Percentiles rank a stretch among this genome's conserved stretches.
Conservation (phyloP, 2,113 vertebrate species). For the Ciconia boyciana region DNA sequence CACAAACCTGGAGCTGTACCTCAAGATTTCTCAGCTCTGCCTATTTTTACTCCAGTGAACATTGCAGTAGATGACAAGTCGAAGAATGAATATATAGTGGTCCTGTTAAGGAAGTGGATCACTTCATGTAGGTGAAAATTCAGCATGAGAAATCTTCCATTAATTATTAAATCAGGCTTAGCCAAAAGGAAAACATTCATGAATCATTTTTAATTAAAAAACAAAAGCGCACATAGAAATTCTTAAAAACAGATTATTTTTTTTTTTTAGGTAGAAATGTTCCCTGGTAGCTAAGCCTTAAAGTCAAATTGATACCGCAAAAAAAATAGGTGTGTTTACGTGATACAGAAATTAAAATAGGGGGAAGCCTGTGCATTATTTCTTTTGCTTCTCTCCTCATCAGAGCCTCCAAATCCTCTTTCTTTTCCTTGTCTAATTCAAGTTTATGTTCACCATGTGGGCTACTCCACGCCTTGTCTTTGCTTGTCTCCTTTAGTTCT, state of each 20-base stretch:
- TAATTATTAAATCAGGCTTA: background rate
- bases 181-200: background rate
- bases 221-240: background rate
- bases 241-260: background rate
- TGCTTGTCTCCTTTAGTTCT: background rate
- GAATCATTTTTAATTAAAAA: background rate
- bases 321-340: background rate
- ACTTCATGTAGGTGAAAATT: background rate
- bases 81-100: background rate
- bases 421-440: background rate
- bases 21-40: conserved; percentile 15
- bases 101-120: background rate
- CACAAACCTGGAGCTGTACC: background rate
- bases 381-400: background rate
- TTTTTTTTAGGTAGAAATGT: background rate
- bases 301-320: background rate
- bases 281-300: background rate
- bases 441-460: background rate
- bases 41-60: conserved; percentile 29
- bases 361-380: background rate
- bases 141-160: background rate
- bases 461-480: background rate
- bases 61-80: background rate
- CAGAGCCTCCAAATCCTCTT: background rate
- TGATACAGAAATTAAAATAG: background rate